Conservation (phyloP, 2,888 invertebrate species). For the Caenorhabditis sp. region DNA sequence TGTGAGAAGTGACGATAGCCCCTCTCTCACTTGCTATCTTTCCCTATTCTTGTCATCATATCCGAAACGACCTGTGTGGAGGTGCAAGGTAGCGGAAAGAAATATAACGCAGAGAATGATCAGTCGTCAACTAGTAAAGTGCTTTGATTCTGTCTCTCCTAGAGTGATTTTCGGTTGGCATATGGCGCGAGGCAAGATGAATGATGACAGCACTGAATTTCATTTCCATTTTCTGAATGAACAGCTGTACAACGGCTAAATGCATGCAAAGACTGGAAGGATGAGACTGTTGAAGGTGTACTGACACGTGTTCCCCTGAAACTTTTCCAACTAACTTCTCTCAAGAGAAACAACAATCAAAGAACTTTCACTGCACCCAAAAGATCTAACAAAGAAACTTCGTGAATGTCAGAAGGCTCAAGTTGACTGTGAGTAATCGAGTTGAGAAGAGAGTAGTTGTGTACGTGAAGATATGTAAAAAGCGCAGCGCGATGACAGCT, state of each 20-base stretch:
- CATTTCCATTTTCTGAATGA: too few relatives aligned
- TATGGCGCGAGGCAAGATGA: conserved; percentile 30
- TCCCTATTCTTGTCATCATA: conserved; percentile 59
- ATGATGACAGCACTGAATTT: conserved; percentile 20
- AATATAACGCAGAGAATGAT: conserved; percentile 55
- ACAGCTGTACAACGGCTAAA: too few relatives aligned
- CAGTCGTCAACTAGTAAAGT: conserved; percentile 58
- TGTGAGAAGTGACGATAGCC: conserved; percentile 36
- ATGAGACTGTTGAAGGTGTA: too few relatives aligned
- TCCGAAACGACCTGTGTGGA: conserved; percentile 42
- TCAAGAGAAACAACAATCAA: background rate
- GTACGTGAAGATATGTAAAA: conserved; percentile 57
- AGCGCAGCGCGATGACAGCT: conserved; percentile 22
- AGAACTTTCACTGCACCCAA: background rate
- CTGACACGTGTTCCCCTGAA: background rate
- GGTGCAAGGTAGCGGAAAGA: conserved; percentile 58
- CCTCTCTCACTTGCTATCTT: conserved; percentile 28
- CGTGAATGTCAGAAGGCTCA: conserved; percentile 23
- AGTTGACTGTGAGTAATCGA: conserved; percentile 52
- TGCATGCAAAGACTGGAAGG: too few relatives aligned
- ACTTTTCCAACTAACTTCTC: background rate
- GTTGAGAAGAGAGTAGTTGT: conserved; percentile 36
- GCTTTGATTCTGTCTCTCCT: conserved; percentile 5
- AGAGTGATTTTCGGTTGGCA: background rate
- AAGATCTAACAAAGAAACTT: background rate